Evolutionary conservation across 2,888 invertebrate genomes (phyloP), one percentile per base, ranked within the genome.

Genomic region (Chorisops tibialis): DNA sequence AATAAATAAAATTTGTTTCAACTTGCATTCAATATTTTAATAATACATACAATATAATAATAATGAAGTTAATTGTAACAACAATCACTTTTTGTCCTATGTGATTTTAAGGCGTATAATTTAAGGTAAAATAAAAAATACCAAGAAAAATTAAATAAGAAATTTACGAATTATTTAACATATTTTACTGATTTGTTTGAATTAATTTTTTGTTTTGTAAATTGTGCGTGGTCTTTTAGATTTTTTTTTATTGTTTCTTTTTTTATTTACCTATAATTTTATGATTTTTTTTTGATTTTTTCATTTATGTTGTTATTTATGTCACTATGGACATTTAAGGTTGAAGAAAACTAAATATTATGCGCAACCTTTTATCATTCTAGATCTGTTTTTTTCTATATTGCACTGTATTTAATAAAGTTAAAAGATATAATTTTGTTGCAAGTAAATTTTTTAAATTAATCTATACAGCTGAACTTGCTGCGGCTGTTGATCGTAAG

Each of bases 121-220:
- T 48, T 48, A 9, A 21, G 7, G 21, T 3, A 38, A 7, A 51
- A 19, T 3, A 52, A 24, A 2, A 12, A 18, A 24, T 22, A 22
- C 9, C 4, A 48, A 22, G 24, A 16, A 21, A 14, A 43, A 18
- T 56, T 43, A 39, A 30, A 18, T 5, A 45, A 45, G 19, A 39
- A 41, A 22, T 9, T 30, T 30, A 30, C 5, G 30, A 30, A 30
- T 7, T 30, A 30, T 9, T 30, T 16, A 37, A 21, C 35, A 45
- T 24, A 5, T 39, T 54, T 19, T 11, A 59, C 66, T 63, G 67
- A 70, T 68, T 70, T 70, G 69, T 66, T 70, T 70, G 67, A 67
- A 67, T 70, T 67, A 69, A 67, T 67, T 70, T 69, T 68, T 68
- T 68, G 66, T 58, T 56, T 61, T 61, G 52, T 48, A 21, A 35